Conservation (phyloP, 1,140 invertebrate genomes). For the Diploscapter pachys region DNA sequence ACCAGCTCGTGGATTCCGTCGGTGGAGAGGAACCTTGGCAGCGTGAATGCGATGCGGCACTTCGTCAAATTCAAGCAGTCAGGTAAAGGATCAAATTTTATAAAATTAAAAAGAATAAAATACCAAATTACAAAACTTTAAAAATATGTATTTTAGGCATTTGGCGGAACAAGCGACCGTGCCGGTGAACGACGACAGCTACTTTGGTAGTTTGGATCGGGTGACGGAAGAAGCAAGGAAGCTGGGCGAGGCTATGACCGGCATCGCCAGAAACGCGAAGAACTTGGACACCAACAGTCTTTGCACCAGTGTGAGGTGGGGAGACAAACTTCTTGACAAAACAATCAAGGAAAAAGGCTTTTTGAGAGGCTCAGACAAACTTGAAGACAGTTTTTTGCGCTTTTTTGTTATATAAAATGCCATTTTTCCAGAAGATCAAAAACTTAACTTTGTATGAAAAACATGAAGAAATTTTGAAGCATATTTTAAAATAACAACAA, state of each 20-base stretch:
- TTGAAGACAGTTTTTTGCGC: no score
- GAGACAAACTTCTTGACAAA: background rate
- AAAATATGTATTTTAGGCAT: conserved; percentile 62
- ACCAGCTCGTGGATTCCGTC: conserved; percentile 40
- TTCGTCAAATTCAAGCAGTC: conserved; percentile 79
- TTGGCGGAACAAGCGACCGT: conserved; percentile 81
- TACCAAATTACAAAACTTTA: conserved; percentile 63
- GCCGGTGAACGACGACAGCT: conserved; percentile 80
- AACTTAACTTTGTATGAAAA: no score
- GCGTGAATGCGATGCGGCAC: conserved; percentile 92
- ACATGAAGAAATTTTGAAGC: background rate
- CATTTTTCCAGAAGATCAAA: no score
- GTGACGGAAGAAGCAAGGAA: conserved; percentile 87
- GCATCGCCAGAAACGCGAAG: conserved; percentile 86
- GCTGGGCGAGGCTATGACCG: conserved; percentile 81
- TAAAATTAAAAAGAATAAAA: background rate
- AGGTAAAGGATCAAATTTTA: background rate
- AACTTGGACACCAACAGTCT: conserved; percentile 73
- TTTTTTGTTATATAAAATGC: no score
- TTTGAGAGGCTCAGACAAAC: background rate
- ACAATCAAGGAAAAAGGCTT: background rate
- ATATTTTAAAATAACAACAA: background rate
- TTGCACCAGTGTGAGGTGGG: conserved; percentile 21
- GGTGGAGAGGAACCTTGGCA: conserved; percentile 71
- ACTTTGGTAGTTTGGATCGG: conserved; percentile 88